These are phyloP conservation scores for Atopsyche davidsoni DNA, from an alignment of 1,140 invertebrate species.

Conservation along the genomic window DNA sequence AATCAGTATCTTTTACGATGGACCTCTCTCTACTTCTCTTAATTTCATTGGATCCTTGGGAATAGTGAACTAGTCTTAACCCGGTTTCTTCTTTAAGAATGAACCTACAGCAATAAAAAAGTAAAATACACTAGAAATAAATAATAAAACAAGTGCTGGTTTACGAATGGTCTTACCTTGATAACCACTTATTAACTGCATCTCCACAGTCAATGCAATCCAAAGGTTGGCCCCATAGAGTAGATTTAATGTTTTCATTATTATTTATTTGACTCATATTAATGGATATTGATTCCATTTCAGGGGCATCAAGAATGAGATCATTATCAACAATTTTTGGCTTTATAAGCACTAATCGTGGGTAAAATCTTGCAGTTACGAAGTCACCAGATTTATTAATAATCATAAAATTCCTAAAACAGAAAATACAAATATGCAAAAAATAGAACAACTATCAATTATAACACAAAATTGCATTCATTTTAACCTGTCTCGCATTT, in stretches of 20 bases:
- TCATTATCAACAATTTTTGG: slow-evolving; percentile 10
- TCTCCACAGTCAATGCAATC: slow-evolving; percentile 22
- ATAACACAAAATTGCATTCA: neutral
- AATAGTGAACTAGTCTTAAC: slow-evolving; percentile 20
- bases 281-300: slow-evolving; percentile 14
- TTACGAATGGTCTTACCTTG: slow-evolving; percentile 12
- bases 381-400: slow-evolving; percentile 10
- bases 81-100: slow-evolving; percentile 13
- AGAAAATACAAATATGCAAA: neutral
- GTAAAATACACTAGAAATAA: no score
- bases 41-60: slow-evolving; percentile 7
- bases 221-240: slow-evolving; percentile 15
- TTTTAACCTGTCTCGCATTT: slow-evolving; percentile 18
- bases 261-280: slow-evolving; percentile 11
- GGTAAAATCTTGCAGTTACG: slow-evolving; percentile 19
- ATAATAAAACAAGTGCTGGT: neutral
- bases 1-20: slow-evolving; percentile 14
- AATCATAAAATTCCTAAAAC: slow-evolving; percentile 23
- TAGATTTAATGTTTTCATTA: neutral
- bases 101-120: slow-evolving; percentile 14
- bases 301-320: slow-evolving; percentile 17
- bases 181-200: slow-evolving; percentile 20
- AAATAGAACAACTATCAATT: neutral
- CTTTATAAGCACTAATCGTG: slow-evolving; percentile 18
- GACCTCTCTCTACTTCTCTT: slow-evolving; percentile 10